Evolutionary conservation across 1,140 invertebrate species (phyloP), one percentile per base, ranked within the genome.

Genomic region (Hesperophylax magnus): DNA sequence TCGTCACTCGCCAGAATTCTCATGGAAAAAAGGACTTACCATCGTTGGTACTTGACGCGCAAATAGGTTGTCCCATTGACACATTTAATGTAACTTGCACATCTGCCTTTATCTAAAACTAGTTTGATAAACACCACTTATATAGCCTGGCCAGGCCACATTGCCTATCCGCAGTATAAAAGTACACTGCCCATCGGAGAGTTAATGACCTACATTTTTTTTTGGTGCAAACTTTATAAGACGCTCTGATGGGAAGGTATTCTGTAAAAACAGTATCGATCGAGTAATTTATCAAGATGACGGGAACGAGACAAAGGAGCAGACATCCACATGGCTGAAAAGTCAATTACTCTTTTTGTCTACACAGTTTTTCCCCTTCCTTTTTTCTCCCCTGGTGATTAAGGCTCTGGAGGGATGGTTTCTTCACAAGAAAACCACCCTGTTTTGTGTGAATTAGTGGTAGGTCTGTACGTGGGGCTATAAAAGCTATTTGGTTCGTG

Each of bases 321-420:
- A 58, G 22, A 58, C 22, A 1, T 18, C 56, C 56, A 22, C 56
- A 18, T 14, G 56, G 22, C 56, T 58, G 56, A 18, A n/a, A 58
- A 58, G 56, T 58, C 56, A 20, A 58, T 58, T 58, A 58, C 22
- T 58, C 56, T 58, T 58, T 58, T 58, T 58, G 56, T 58, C 22
- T 58, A 58, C 56, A 58, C n/a, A 18, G 56, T 58, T 58, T 58
- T 58, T 58, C n/a, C 17, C 17, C 56, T 22, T 47, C n/a, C n/a
- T 58, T n/a, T 1, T 58, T 14, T 47, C 39, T 9, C 39, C 39
- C 39, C 5, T 22, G 56, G 56, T 58, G 56, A 58, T 58, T 58
- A 58, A 58, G 56, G 56, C 2, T 18, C 56, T 18, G 56, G 56
- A 3, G 56, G 39, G 39, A 47, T 47, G 39, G 39, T 47, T 47